Evolutionary conservation across 2,113 vertebrate species (phyloP), one percentile per base, ranked within the genome.

Genomic region (Rallus limicola): DNA sequence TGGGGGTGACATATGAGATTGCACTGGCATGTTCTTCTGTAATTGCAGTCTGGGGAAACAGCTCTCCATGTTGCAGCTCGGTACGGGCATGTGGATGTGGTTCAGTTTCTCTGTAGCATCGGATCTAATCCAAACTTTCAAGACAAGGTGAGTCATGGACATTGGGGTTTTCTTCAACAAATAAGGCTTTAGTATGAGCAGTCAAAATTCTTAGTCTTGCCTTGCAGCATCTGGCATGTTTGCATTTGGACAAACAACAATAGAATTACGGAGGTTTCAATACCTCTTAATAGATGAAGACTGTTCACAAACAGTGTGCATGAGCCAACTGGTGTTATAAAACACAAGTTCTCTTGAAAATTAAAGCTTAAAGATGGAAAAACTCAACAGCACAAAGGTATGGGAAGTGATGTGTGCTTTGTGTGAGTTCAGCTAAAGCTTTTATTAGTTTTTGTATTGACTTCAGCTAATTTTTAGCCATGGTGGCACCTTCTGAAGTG

Each of bases 41-140:
- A 48, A 86, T 95, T 97, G 33, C 97, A 99, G 99, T 99, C 99
- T 10, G 99, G 99, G 60, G 99, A 99, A 96, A 99, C 99, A 0
- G 99, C 99, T 53, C 99, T 99, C 28, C 99, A 99, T 0, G 99
- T 99, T 48, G 99, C 99, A 24, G 98, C 99, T 79, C 99, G 99
- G 13, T 99, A 99, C 2, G 99, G 99, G 34, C 99, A 99, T 4
- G 98, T 99, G 62, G 99, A 99, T 4, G 99, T 99, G 83, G 99
- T 99, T 90, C 98, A 99, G 86, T 98, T 99, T 93, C 98, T 99
- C 92, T 99, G 99, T 98, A 98, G 97, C 92, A 97, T 99, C 76
- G 97, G 97, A n/a, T 99, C 99, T 59, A 99, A 99, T 95, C 99
- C 99, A 34, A 68, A 99, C 96, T 98, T 99, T 92, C 95, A 98